A percentile compares a stretch with the other conserved stretches of the same genome.
These are phyloP conservation scores for Melinaea menophilus DNA, from an alignment of 2,888 invertebrate species.

Conservation along the genomic window DNA sequence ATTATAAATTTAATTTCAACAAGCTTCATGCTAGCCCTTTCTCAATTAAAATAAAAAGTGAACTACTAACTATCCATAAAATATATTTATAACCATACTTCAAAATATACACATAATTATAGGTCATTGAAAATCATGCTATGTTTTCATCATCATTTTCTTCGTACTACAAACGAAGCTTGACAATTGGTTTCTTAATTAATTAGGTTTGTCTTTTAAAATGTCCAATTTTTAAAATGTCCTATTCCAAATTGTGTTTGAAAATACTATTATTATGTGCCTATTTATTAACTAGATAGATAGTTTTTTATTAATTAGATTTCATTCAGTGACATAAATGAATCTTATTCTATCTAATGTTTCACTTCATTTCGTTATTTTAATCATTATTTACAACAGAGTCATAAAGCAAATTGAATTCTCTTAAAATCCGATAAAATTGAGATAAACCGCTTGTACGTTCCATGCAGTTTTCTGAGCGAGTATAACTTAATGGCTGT, in stretches of 20 bases:
- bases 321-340: background rate
- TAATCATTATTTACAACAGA: background rate
- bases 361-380: background rate
- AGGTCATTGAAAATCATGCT: no score
- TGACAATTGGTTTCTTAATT: background rate
- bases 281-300: background rate
- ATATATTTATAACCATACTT: no score
- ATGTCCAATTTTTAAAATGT: background rate
- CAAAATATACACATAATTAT: no score
- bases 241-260: background rate
- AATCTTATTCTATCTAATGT: background rate
- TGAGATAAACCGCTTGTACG: conserved; percentile 10
- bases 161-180: background rate
- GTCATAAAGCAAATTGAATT: background rate
- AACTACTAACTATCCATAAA: no score
- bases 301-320: no score
- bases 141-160: no score
- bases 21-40: no score
- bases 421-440: background rate
- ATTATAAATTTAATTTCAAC: no score
- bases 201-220: background rate
- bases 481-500: conserved; percentile 14
- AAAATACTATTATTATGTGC: background rate
- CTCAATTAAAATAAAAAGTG: no score
- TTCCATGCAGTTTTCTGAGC: conserved; percentile 14